phyloP scores from a whole-genome alignment of 2,113 vertebrate species.

The Artemisiospiza belli region DNA sequence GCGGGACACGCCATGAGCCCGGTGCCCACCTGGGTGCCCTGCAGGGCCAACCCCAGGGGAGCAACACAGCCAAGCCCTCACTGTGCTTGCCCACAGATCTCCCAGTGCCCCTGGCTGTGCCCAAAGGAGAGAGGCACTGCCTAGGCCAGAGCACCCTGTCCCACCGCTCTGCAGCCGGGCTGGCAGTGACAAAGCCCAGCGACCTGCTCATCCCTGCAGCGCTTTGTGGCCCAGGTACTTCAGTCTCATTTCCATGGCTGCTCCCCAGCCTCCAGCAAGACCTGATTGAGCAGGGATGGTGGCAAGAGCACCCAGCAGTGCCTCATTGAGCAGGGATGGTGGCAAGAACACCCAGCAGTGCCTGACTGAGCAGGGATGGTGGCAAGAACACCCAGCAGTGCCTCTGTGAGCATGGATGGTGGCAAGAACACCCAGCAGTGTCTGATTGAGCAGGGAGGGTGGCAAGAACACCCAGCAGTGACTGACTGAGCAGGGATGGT shows the following conservation, averaged over 20 bases:
- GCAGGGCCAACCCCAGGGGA: background rate
- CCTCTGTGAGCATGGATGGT: background rate
- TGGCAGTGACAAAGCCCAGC: rapidly evolving
- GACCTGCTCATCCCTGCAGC: rapidly evolving
- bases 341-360: background rate
- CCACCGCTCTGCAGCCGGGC: rapidly evolving
- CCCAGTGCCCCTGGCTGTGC: rapidly evolving
- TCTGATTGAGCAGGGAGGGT: too few relatives aligned
- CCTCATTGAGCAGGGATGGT: too few relatives aligned
- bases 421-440: background rate
- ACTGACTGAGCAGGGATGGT: background rate
- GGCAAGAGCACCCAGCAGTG: background rate
- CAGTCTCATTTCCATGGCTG: background rate
- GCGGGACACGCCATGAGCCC: background rate
- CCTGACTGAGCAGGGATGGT: background rate
- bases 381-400: background rate
- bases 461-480: background rate
- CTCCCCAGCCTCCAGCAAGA: background rate
- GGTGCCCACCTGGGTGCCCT: rapidly evolving
- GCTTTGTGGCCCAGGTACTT: too few relatives aligned
- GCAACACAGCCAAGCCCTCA: rapidly evolving
- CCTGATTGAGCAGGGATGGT: rapidly evolving
- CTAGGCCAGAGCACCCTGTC: background rate
- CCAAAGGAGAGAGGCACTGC: rapidly evolving
- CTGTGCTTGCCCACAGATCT: background rate